Base-by-base conservation (phyloP, 2,797 vertebrate genomes). In the Odontamblyopus rebecca region DNA sequence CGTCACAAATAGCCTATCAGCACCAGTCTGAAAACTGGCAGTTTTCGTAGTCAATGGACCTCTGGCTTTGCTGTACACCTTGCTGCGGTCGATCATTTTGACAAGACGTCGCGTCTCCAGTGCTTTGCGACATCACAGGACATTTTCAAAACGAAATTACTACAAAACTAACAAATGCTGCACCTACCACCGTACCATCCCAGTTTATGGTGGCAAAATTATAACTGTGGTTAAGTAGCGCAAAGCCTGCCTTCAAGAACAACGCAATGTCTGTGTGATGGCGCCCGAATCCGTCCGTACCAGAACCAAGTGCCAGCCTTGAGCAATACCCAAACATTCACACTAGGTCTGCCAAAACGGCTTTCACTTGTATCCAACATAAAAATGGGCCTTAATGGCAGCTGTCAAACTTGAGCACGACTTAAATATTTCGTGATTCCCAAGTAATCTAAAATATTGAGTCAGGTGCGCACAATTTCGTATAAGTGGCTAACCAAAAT, bases 51-150 rank as follows among this genome's bases (percentile, higher is more conserved):
- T 88, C 86, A 72, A 60, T 81, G 89, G 89, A 86, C 86, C 86
- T 87, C 82, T 77, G 59, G 12, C 3, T 48, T 48, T 48, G 44
- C 44, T 84, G 78, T 74, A 85, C 90, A 88, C 91, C 92, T 88
- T 87, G 84, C 89, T 88, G 89, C 89, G 85, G 88, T 92, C 85
- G 86, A 88, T 91, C 88, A 90, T 91, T 82, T 85, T 87, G 80
- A 87, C 83, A 70, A 89, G 78, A 86, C 85, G 78, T 82, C 80
- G 86, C 75, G 87, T 84, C 78, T 79, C 2, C 38, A 19, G 78
- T 74, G 79, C 81, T 71, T 70, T 6, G 62, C 69, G 79, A 81
- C 81, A 84, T 82, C 38, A 26, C 74, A 27, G 67, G 50, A 29
- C 73, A 23, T 69, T n/a, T 68, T 38, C 19, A 1, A 16, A 61